A percentile compares a stretch with the other conserved stretches of the same genome.
Conservation (phyloP, 2,113 vertebrate species). For the Hemicordylus capensis region DNA sequence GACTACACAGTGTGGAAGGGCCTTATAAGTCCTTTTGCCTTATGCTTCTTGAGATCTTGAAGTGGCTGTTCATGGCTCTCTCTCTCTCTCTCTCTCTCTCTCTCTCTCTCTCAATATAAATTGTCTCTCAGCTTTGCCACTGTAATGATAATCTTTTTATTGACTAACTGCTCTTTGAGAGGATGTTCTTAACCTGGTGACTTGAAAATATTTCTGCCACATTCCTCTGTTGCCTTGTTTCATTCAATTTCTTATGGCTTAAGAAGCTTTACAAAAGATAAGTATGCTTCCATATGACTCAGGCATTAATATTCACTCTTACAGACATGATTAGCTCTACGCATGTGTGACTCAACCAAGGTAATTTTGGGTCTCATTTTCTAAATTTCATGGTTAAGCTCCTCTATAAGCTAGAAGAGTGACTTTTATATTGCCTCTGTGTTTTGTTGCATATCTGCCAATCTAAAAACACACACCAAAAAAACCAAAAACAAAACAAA, state of each 20-base stretch:
- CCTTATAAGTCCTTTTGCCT: neutral
- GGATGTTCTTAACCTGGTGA: neutral
- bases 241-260: neutral
- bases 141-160: conserved; percentile 8
- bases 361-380: conserved; percentile 14
- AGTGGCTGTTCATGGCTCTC: neutral
- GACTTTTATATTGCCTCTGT: neutral
- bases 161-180: neutral
- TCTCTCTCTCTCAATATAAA: too few relatives aligned
- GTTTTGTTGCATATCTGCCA: neutral
- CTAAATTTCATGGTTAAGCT: neutral
- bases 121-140: neutral
- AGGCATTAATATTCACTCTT: conserved; percentile 1
- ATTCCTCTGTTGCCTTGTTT: neutral
- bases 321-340: conserved; percentile 14
- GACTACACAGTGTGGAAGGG: neutral
- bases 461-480: conserved; percentile 1
- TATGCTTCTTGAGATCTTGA: neutral
- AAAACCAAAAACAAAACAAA: too few relatives aligned
- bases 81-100: too few relatives aligned
- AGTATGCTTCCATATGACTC: neutral
- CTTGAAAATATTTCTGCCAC: conserved; percentile 4
- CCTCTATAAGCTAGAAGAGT: neutral
- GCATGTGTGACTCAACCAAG: neutral
- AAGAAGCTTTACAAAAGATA: conserved; percentile 19